Evolutionary conservation across 2,113 vertebrate species (phyloP).

Genomic region (Hemiprocne comata): DNA sequence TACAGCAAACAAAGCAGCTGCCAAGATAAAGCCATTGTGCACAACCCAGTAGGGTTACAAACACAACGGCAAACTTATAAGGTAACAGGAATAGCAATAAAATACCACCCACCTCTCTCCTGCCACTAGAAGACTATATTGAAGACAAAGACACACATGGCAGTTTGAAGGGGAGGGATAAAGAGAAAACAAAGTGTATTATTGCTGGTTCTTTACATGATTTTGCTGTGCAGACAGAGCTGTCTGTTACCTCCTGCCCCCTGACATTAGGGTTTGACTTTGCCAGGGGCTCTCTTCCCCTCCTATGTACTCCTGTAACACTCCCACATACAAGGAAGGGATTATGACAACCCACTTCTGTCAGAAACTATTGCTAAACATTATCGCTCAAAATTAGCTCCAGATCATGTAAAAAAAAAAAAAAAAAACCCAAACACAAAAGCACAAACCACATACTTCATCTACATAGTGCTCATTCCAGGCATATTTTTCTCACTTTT

Average conservation of each 20-base stretch:
- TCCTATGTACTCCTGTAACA: not conserved
- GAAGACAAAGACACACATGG: not conserved
- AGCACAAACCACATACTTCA: not conserved
- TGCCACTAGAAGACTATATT: not conserved
- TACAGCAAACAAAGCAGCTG: conserved; percentile 51
- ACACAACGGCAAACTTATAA: not conserved
- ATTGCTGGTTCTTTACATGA: not conserved
- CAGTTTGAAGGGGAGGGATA: not conserved
- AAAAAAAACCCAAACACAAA: not conserved
- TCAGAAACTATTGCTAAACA: not conserved
- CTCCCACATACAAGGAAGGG: not conserved
- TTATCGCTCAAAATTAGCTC: not conserved
- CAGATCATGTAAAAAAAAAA: not conserved
- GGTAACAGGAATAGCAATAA: not conserved
- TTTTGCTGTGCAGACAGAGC: not conserved
- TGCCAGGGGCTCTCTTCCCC: not conserved
- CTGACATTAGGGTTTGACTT: not conserved
- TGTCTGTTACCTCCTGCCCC: not conserved
- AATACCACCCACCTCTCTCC: not conserved
- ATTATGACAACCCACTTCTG: not conserved
- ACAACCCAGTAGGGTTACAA: not conserved
- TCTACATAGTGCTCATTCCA: not conserved
- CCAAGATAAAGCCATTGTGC: conserved; percentile 49
- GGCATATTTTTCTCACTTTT: not conserved
- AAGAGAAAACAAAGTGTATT: not conserved